Conservation (phyloP, 1,140 invertebrate species). For the Plectrocnemia conspersa region DNA sequence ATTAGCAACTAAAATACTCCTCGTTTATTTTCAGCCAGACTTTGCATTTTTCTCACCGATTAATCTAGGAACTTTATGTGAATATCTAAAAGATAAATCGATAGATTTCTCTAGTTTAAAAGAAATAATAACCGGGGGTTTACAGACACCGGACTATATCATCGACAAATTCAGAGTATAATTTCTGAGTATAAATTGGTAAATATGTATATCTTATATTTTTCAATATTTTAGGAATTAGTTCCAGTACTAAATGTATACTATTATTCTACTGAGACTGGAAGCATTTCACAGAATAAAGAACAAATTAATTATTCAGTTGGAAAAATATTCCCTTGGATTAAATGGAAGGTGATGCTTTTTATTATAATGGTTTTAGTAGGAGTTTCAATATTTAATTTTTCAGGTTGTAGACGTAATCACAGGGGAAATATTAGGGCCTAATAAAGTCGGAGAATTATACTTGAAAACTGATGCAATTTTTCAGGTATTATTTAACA, state of each 20-base stretch:
- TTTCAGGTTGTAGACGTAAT: slow-evolving; percentile 31
- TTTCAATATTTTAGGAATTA: too few relatives aligned
- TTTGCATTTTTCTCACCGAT: too few relatives aligned
- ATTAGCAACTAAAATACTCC: not conserved
- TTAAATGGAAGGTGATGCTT: slow-evolving; percentile 17
- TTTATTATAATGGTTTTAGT: not conserved
- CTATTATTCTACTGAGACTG: not conserved
- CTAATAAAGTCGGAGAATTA: slow-evolving; percentile 40
- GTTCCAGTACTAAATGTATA: not conserved
- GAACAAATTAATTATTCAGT: not conserved
- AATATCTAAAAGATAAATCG: too few relatives aligned
- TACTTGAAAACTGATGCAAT: slow-evolving; percentile 33
- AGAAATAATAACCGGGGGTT: too few relatives aligned
- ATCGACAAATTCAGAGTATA: too few relatives aligned
- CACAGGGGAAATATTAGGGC: slow-evolving; percentile 38
- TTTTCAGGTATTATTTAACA: too few relatives aligned
- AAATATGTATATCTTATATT: too few relatives aligned
- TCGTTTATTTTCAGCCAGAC: too few relatives aligned
- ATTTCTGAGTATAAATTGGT: too few relatives aligned
- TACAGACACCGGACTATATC: too few relatives aligned
- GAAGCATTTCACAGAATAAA: not conserved
- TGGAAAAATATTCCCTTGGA: slow-evolving; percentile 16
- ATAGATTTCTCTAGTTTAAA: too few relatives aligned
- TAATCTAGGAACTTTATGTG: too few relatives aligned
- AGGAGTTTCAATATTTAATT: not conserved